Conservation (phyloP, 2,888 invertebrate genomes). For the Aproaerema taeniolella region DNA sequence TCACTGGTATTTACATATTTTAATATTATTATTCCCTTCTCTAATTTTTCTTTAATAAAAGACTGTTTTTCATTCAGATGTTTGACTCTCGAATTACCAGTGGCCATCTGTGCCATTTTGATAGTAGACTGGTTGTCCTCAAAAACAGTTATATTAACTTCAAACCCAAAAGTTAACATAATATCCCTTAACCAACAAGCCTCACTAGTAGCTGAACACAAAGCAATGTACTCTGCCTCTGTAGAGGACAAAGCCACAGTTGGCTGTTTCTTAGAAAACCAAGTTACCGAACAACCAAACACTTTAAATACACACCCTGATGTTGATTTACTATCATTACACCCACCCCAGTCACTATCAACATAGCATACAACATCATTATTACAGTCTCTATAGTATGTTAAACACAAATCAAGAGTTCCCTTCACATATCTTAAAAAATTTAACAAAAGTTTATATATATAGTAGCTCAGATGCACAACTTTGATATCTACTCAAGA, state of each 20-base stretch:
- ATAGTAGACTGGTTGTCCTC: background rate
- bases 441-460: background rate
- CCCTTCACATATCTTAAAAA: background rate
- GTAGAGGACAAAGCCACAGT: slow-evolving; percentile 16
- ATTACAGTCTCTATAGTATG: slow-evolving; percentile 2
- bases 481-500: slow-evolving; percentile 7
- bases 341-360: slow-evolving; percentile 15
- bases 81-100: background rate
- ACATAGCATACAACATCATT: slow-evolving; percentile 7
- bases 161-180: background rate
- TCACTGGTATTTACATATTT: background rate
- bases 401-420: background rate
- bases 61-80: background rate
- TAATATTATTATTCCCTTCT: background rate
- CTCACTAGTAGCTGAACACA: slow-evolving; percentile 13
- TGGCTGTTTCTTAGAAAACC: slow-evolving; percentile 14
- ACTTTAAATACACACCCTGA: slow-evolving; percentile 12
- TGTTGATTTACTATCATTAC: slow-evolving; percentile 11
- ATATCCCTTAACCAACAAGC: slow-evolving; percentile 13
- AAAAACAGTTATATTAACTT: background rate
- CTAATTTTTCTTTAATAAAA: background rate
- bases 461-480: background rate
- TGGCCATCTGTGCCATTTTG: background rate
- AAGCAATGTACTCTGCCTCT: slow-evolving; percentile 12
- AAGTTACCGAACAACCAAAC: slow-evolving; percentile 12